phyloP scores from a whole-genome alignment of 2,113 vertebrate genomes.

The Ophiodon elongatus region DNA sequence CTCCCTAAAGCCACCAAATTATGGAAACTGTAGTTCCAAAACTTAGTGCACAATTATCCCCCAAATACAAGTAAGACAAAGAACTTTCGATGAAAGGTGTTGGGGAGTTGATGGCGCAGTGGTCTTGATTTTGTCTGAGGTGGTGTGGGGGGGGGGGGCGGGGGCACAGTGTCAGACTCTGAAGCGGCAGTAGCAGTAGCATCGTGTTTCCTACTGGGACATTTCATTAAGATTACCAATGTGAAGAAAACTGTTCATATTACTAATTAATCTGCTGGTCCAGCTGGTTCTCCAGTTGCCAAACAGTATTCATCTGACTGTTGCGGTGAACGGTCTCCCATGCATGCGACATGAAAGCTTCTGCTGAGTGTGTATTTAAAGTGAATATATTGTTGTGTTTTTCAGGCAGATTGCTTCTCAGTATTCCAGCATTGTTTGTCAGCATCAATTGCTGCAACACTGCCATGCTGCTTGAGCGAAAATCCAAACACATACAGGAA shows the following conservation, averaged over 20 bases:
- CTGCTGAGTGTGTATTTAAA: constrained; percentile 36
- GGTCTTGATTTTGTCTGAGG: no score
- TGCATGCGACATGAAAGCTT: constrained; percentile 29
- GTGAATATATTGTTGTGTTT: constrained; percentile 41
- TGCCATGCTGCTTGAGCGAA: constrained; percentile 47
- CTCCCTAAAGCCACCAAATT: neutral
- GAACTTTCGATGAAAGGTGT: neutral
- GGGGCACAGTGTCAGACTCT: no score
- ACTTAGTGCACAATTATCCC: neutral
- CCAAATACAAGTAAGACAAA: neutral
- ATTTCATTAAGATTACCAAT: constrained; percentile 24
- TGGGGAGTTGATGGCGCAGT: neutral
- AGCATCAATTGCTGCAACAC: constrained; percentile 36
- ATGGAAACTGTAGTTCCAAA: neutral
- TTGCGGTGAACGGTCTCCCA: neutral
- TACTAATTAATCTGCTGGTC: neutral
- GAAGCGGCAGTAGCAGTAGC: neutral
- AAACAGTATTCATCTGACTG: constrained; percentile 5
- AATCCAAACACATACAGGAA: constrained; percentile 49
- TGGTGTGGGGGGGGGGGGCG: no score
- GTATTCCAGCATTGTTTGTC: constrained; percentile 44
- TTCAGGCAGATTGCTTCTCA: constrained; percentile 45
- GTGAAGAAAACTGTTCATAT: constrained; percentile 1
- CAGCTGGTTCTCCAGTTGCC: neutral
- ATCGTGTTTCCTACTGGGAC: neutral